These are phyloP conservation scores for Zaprionus nigranus DNA, from an alignment of 1,140 invertebrate species.

Conservation along the genomic window DNA sequence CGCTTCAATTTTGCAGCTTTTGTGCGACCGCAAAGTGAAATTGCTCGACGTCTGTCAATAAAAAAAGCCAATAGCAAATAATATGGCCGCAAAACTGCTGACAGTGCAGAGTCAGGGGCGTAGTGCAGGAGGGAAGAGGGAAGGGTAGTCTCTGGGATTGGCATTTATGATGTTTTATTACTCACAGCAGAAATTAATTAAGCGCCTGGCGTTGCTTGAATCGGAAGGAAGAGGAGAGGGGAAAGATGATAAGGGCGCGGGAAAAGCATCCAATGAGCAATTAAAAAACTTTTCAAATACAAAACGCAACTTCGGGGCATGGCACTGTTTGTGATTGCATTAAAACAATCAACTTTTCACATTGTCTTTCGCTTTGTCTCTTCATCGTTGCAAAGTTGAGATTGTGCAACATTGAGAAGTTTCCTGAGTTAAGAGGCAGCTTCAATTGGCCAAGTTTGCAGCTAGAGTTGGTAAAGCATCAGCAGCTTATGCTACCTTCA, in stretches of 20 bases:
- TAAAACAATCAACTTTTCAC: constrained; percentile 34
- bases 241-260: neutral
- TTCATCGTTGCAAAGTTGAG: constrained; percentile 31
- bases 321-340: constrained; percentile 35
- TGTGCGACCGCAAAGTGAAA: constrained; percentile 71
- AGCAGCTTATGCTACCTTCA: neutral
- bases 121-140: neutral
- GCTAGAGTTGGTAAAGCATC: constrained; percentile 20
- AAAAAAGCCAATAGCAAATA: constrained; percentile 71
- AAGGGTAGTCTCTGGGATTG: constrained; percentile 35
- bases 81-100: constrained; percentile 64
- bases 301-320: constrained; percentile 31
- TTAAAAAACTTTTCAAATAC: constrained; percentile 67
- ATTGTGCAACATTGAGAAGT: constrained; percentile 45
- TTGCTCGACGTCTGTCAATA: constrained; percentile 75
- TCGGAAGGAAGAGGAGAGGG: constrained; percentile 4
- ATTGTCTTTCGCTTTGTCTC: neutral
- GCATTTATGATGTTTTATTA: constrained; percentile 67
- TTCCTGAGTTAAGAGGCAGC: constrained; percentile 18
- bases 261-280: constrained; percentile 58
- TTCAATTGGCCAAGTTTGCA: constrained; percentile 33
- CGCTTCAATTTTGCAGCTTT: constrained; percentile 23
- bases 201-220: constrained; percentile 38
- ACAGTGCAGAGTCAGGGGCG: constrained; percentile 25
- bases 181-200: constrained; percentile 70